Base-by-base conservation (phyloP, 1,140 invertebrate genomes). In the roundworm (Caenorhabditis elegans) region DNA sequence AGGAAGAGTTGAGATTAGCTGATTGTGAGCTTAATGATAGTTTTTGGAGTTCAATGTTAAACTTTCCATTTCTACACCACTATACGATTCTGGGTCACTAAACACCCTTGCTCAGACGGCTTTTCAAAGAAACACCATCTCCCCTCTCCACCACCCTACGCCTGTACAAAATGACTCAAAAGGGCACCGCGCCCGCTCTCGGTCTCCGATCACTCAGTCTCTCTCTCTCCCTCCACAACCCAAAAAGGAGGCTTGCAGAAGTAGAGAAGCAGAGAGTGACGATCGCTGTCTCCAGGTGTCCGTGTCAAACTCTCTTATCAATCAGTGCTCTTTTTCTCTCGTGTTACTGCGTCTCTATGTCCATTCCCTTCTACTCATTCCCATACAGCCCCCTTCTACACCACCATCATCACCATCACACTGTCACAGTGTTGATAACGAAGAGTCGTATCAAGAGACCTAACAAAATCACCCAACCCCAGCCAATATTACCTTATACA, bases 161-260 rank as follows among this genome's bases (percentile, higher is more conserved):
- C 26, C 53, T 60, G 53, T 60, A 60, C 53, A 60, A 60, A 17
- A 60, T 60, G 53, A 60, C 53, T 60, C 53, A 60, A 60, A 60
- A 60, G 24, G 53, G 19, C n/a, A n/a, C 6, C 8, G 49, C 11
- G n/a, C n/a, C 49, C n/a, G 11, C 26, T 53, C 53, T 60, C 26
- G 8, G 53, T 53, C 49, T 53, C 22, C 15, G 22, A 6, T 10
- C 8, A 53, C 3, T n/a, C n/a, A n/a, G n/a, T n/a, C 26, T 31
- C 34, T 3, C 53, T 15, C 6, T 22, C 8, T 15, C 28, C 53
- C 8, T 24, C 51, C 22, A 3, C 53, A n/a, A 34, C 53, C 28
- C 28, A 60, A 60, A 60, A 34, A 34, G 6, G 53, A 28, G 24
- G 17, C n/a, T 8, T 3, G 4, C 4, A 26, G 49, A 53, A 26